Conservation (phyloP, 2,888 invertebrate genomes). For the Cistogaster globosa region DNA sequence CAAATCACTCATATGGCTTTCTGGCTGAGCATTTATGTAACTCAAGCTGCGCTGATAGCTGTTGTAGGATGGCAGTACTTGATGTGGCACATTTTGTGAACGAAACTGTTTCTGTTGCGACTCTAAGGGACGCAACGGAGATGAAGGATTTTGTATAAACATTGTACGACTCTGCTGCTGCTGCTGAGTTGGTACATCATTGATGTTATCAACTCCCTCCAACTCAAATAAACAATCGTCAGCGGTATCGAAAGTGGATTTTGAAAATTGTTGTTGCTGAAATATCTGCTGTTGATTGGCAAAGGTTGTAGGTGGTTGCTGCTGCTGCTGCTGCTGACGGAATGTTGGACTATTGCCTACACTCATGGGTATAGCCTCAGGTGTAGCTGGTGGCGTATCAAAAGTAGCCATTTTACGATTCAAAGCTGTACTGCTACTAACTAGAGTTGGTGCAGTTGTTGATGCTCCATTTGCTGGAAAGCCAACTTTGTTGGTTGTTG, state of each 20-base stretch:
- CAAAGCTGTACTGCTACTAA: conserved; percentile 35
- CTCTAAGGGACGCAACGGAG: conserved; percentile 48
- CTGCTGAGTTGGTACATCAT: background rate
- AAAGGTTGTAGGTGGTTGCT: conserved; percentile 31
- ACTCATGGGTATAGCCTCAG: conserved; percentile 83
- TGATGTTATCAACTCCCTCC: conserved; percentile 85
- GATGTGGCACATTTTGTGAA: conserved; percentile 60
- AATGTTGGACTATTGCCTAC: conserved; percentile 83
- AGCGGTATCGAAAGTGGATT: conserved; percentile 82
- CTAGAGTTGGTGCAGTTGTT: conserved; percentile 34
- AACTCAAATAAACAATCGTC: conserved; percentile 90
- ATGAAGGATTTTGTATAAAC: conserved; percentile 68
- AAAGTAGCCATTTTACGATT: conserved; percentile 81
- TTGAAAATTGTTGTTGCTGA: conserved; percentile 74
- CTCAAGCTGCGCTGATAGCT: conserved; percentile 62
- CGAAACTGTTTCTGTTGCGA: conserved; percentile 70
- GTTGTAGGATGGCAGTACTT: conserved; percentile 51
- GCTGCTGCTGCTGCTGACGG: conserved; percentile 77
- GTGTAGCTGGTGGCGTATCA: conserved; percentile 83
- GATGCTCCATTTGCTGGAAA: background rate
- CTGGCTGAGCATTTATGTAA: conserved; percentile 62
- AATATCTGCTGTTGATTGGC: conserved; percentile 59
- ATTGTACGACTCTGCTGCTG: conserved; percentile 37
- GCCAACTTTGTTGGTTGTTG: background rate
- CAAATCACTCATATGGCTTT: conserved; percentile 84